Evolutionary conservation across 2,888 invertebrate species (phyloP).

Genomic region (Laothoe populi): DNA sequence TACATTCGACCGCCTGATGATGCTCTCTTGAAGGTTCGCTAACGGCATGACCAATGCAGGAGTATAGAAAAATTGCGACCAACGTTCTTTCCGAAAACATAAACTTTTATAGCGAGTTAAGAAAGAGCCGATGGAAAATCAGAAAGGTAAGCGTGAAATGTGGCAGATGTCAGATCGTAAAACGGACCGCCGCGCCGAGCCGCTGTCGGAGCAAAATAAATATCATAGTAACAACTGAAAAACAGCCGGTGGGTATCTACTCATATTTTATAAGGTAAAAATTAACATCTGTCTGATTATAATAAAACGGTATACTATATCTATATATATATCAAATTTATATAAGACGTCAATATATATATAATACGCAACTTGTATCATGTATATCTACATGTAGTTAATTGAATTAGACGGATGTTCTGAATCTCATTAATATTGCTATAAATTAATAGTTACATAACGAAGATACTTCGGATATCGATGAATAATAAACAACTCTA

Average conservation of each 20-base stretch:
- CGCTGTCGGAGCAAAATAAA: constrained; percentile 36
- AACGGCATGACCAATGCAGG: constrained; percentile 76
- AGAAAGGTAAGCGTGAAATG: constrained; percentile 79
- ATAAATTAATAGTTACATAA: neutral
- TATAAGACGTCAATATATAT: neutral
- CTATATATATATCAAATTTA: neutral
- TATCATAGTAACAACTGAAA: constrained; percentile 33
- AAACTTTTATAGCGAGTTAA: constrained; percentile 74
- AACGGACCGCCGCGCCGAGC: constrained; percentile 40
- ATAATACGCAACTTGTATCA: neutral
- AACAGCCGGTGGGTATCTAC: neutral
- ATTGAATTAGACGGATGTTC: constrained; percentile 17
- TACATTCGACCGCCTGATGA: neutral
- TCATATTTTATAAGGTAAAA: neutral
- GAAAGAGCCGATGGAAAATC: constrained; percentile 75
- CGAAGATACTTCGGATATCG: neutral
- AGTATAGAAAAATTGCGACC: constrained; percentile 57
- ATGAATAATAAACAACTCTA: constrained; percentile 4
- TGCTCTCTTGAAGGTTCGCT: constrained; percentile 36
- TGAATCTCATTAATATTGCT: neutral
- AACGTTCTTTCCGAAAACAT: constrained; percentile 69
- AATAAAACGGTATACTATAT: neutral
- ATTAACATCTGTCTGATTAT: neutral
- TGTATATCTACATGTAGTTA: neutral
- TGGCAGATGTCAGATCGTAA: constrained; percentile 71